phyloP scores from a whole-genome alignment of 2,113 vertebrate species.

The Carettochelys insculpta region DNA sequence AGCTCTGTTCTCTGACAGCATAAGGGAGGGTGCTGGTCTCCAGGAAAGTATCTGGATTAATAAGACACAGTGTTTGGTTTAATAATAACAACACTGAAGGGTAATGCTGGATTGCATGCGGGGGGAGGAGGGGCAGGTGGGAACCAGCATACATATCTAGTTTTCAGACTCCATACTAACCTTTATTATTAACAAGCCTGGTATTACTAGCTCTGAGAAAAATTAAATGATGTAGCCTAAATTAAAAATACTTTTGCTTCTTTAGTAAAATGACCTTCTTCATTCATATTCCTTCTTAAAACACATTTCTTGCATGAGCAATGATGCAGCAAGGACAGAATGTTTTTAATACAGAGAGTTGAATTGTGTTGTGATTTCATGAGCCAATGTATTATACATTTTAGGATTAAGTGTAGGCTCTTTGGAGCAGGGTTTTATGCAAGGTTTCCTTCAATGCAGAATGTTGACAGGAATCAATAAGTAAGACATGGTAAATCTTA shows the following conservation, averaged over 20 bases:
- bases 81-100: not conserved
- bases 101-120: not conserved
- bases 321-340: not conserved
- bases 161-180: not conserved
- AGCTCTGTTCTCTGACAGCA: accelerated
- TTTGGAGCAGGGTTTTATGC: not conserved
- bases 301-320: not conserved
- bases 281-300: not conserved
- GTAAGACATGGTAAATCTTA: not conserved
- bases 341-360: not conserved
- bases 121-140: too few relatives aligned
- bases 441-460: not conserved
- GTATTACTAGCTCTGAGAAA: accelerated
- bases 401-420: not conserved
- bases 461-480: not conserved
- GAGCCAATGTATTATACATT: not conserved
- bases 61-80: not conserved
- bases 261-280: not conserved
- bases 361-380: not conserved
- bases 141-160: not conserved
- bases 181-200: not conserved
- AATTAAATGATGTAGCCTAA: not conserved
- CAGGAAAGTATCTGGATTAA: not conserved
- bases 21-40: not conserved
- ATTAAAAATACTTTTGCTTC: not conserved